Percentiles rank a stretch among this genome's conserved stretches.
Conservation (phyloP, 2,797 vertebrate species). For the Falco columbarius region DNA sequence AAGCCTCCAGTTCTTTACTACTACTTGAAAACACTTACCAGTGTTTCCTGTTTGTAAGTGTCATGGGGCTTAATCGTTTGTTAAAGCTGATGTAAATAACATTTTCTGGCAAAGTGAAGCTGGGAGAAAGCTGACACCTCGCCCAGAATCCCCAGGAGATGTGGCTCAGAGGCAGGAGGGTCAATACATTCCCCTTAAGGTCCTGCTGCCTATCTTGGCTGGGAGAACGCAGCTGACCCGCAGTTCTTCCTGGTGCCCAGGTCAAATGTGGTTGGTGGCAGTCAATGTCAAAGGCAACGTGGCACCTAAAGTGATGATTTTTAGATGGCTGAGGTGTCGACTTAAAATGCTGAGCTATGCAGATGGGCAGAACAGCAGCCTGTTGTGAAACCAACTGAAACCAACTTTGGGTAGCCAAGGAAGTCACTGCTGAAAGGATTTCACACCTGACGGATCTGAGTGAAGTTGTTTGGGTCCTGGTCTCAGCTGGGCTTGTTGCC, state of each 20-base stretch:
- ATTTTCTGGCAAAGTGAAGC: neutral
- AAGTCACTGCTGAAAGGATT: neutral
- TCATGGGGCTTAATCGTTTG: neutral
- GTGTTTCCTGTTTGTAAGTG: neutral
- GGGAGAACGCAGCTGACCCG: neutral
- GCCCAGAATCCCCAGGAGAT: neutral
- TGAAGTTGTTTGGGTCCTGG: neutral
- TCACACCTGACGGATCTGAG: neutral
- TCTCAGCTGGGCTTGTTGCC: neutral
- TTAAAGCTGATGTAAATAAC: neutral
- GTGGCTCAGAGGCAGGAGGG: fast-evolving
- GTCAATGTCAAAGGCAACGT: fast-evolving
- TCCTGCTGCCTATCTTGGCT: neutral
- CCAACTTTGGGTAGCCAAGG: neutral
- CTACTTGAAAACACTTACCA: neutral
- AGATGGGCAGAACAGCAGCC: neutral
- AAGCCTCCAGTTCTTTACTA: neutral
- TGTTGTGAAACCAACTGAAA: neutral
- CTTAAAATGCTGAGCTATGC: neutral
- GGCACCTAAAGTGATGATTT: neutral
- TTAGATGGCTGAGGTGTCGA: neutral
- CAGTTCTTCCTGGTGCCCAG: fast-evolving
- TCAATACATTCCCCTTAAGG: fast-evolving
- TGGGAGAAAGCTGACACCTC: neutral
- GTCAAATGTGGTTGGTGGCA: fast-evolving